Percentiles rank a stretch among this genome's conserved stretches.
Evolutionary conservation across 2,113 vertebrate genomes (phyloP).

Genomic region (Chunga burmeisteri): DNA sequence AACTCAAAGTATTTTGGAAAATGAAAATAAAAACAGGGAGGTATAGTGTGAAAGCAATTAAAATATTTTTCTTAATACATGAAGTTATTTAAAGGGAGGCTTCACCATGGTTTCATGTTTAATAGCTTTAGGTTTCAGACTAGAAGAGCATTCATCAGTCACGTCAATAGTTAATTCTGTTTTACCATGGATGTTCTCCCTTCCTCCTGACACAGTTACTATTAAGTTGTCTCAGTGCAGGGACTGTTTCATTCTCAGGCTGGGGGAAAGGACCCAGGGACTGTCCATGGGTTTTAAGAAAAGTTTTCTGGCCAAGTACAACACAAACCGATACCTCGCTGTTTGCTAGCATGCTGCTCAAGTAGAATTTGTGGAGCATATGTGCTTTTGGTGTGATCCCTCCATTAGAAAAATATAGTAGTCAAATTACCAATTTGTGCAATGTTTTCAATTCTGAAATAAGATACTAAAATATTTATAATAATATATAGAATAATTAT

Average conservation of each 20-base stretch:
- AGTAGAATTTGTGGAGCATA: not conserved
- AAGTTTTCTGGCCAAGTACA: not conserved
- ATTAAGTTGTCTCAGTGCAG: not conserved
- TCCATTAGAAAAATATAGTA: not conserved
- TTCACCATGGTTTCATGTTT: not conserved
- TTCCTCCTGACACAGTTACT: not conserved
- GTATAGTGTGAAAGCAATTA: not conserved
- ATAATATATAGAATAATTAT: not conserved
- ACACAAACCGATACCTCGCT: not conserved
- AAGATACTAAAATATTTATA: not conserved
- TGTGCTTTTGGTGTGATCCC: not conserved
- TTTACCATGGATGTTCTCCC: not conserved
- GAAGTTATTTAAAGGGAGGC: not conserved
- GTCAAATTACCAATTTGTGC: not conserved
- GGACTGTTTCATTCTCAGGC: not conserved
- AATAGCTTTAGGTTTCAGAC: not conserved
- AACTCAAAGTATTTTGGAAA: not conserved
- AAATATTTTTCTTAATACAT: not conserved
- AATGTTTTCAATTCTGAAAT: not conserved
- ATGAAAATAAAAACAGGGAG: not conserved
- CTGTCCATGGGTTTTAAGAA: not conserved
- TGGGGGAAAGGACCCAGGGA: not conserved
- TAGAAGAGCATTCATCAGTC: not conserved
- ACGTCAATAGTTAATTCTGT: not conserved
- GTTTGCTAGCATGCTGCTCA: not conserved